phyloP scores from a whole-genome alignment of 2,113 vertebrate genomes.

The Tyrannus savana region DNA sequence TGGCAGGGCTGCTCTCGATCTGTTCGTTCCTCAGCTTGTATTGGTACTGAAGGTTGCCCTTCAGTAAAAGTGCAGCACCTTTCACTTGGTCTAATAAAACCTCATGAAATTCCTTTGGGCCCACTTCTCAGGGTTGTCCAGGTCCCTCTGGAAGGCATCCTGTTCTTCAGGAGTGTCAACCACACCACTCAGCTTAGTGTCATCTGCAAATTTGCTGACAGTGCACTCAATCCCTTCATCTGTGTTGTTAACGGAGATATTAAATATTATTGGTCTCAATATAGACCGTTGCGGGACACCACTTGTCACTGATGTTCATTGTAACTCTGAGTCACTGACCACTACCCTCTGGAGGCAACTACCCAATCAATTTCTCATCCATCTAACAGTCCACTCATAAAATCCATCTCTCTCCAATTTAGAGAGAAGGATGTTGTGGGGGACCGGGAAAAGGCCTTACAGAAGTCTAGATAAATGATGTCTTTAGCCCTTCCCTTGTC shows the following conservation, averaged over 20 bases:
- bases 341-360: not conserved
- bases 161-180: not conserved
- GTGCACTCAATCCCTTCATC: not conserved
- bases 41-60: not conserved
- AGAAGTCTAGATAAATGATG: not conserved
- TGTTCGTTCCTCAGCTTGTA: not conserved
- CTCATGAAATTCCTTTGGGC: not conserved
- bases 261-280: not conserved
- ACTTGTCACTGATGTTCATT: not conserved
- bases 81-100: not conserved
- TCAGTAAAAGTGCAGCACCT: not conserved
- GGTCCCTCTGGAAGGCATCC: not conserved
- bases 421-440: not conserved
- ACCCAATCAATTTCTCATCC: not conserved
- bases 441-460: not conserved
- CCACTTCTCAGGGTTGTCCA: not conserved
- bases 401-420: not conserved
- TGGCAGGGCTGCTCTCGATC: fast-evolving
- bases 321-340: not conserved
- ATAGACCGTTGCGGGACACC: not conserved
- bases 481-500: not conserved
- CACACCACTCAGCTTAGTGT: not conserved
- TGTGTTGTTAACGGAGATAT: not conserved
- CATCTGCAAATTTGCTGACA: not conserved
- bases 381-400: not conserved